These are phyloP conservation scores for Eustalomyia histrio DNA, from an alignment of 2,888 invertebrate genomes.

Conservation along the genomic window DNA sequence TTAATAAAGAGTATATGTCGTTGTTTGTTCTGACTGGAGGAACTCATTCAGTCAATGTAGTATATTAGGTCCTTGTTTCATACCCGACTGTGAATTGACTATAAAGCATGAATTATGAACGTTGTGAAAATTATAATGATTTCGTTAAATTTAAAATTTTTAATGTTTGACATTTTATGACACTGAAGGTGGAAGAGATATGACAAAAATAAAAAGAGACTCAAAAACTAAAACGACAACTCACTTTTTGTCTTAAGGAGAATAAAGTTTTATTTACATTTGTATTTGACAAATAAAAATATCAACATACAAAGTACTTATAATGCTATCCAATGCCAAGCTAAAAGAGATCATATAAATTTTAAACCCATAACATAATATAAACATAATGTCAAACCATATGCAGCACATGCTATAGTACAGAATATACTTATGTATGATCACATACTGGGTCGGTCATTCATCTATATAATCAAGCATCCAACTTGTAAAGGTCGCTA, in stretches of 20 bases:
- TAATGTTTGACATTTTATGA: conserved; percentile 65
- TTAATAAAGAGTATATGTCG: conserved; percentile 62
- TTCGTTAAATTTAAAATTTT: conserved; percentile 65
- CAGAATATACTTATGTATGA: conserved; percentile 45
- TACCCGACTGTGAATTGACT: conserved; percentile 43
- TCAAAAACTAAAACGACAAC: neutral
- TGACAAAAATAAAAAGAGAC: neutral
- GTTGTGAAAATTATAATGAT: conserved; percentile 73
- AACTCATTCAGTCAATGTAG: neutral
- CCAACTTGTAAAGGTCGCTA: conserved; percentile 20
- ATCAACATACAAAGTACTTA: neutral
- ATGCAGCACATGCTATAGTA: conserved; percentile 62
- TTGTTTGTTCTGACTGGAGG: conserved; percentile 1
- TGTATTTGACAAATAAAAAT: conserved; percentile 36
- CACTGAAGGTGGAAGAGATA: conserved; percentile 55
- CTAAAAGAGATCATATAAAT: conserved; percentile 35
- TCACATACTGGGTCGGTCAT: conserved; percentile 56
- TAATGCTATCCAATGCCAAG: conserved; percentile 28
- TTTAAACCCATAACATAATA: conserved; percentile 7
- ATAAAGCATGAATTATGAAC: conserved; percentile 72
- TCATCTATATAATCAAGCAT: conserved; percentile 44
- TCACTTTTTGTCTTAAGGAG: conserved; percentile 30
- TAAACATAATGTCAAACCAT: conserved; percentile 55
- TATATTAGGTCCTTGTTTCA: conserved; percentile 6
- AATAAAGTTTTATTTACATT: conserved; percentile 53